A percentile compares a stretch with the other conserved stretches of the same genome.
Evolutionary conservation across 2,888 invertebrate species (phyloP).

Genomic region (Hyalella azteca): DNA sequence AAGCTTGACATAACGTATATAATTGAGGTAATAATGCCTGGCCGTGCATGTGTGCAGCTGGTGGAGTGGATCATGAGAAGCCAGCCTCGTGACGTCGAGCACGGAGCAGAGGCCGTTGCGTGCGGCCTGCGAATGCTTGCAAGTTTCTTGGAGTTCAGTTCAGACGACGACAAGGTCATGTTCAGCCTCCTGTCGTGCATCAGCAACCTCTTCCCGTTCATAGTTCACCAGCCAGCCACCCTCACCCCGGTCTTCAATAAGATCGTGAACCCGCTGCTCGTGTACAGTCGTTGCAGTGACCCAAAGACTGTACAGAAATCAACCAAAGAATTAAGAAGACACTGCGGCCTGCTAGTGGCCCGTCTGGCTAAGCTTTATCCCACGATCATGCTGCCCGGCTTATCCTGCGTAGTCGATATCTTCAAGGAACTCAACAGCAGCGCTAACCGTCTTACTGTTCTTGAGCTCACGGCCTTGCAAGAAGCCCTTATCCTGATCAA

Average conservation of each 20-base stretch:
- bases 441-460: constrained; percentile 72
- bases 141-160: constrained; percentile 77
- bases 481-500: constrained; percentile 82
- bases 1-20: no score
- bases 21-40: not conserved
- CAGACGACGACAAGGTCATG: constrained; percentile 79
- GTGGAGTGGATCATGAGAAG: constrained; percentile 83
- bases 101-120: constrained; percentile 76
- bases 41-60: constrained; percentile 60
- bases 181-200: constrained; percentile 88
- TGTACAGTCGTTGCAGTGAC: constrained; percentile 68
- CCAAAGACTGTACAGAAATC: constrained; percentile 62
- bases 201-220: constrained; percentile 87
- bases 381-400: constrained; percentile 80
- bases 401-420: constrained; percentile 81
- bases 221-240: constrained; percentile 81
- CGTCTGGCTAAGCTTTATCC: constrained; percentile 89
- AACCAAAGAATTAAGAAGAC: constrained; percentile 83
- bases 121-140: constrained; percentile 79
- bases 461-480: constrained; percentile 81
- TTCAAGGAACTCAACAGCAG: constrained; percentile 75
- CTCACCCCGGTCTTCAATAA: constrained; percentile 84
- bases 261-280: constrained; percentile 79
- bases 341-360: constrained; percentile 87
- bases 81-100: constrained; percentile 71